phyloP scores from a whole-genome alignment of 2,888 invertebrate genomes.

The Aleiodes leptofemur region DNA sequence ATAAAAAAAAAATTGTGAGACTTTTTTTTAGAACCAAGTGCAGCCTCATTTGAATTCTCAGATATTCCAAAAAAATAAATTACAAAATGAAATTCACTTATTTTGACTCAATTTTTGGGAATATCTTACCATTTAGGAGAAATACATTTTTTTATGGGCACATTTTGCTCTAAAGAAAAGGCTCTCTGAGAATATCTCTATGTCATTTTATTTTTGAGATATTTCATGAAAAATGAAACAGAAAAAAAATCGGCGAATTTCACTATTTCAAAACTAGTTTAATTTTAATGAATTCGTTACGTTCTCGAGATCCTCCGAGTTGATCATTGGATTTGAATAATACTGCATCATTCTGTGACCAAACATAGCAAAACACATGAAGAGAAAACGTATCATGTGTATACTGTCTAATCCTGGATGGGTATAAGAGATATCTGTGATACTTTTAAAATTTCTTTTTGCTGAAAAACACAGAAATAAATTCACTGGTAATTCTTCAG shows the following conservation, averaged over 20 bases:
- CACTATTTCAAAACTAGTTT: background rate
- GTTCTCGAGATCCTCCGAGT: constrained; percentile 58
- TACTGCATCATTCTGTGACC: constrained; percentile 62
- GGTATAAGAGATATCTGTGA: constrained; percentile 54
- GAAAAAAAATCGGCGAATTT: background rate
- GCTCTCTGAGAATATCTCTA: background rate
- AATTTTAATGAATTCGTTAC: constrained; percentile 47
- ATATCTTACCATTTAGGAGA: background rate
- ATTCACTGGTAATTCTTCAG: constrained; percentile 41
- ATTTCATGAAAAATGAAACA: background rate
- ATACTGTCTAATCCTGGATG: constrained; percentile 65
- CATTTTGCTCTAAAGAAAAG: too few species aligned
- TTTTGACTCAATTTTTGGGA: too few species aligned
- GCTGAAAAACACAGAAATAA: constrained; percentile 65
- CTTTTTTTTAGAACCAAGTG: too few species aligned
- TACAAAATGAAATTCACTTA: too few species aligned
- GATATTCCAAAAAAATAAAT: too few species aligned
- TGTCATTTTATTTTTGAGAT: background rate
- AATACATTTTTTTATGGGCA: background rate
- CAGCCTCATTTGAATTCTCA: too few species aligned
- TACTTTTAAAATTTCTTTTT: constrained; percentile 58
- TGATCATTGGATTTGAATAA: constrained; percentile 55
- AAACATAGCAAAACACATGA: constrained; percentile 55
- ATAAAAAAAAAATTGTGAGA: too few species aligned
- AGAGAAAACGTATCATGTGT: constrained; percentile 60